These are phyloP conservation scores for Globodera rostochiensis DNA, from an alignment of 1,140 invertebrate genomes.

Conservation along the genomic window DNA sequence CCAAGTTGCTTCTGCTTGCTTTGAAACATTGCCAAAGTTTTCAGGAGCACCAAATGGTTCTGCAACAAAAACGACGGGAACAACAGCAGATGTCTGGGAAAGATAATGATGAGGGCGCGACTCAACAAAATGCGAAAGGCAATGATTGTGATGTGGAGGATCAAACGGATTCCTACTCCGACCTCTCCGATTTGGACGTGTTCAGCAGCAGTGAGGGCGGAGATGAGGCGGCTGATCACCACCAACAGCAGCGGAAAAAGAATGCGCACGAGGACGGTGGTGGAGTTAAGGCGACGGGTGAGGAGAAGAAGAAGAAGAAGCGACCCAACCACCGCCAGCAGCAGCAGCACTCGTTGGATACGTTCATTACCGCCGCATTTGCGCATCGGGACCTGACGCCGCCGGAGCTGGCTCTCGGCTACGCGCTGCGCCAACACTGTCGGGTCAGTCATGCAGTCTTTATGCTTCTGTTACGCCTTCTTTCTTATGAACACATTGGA, in stretches of 20 bases:
- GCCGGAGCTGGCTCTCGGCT: conserved; percentile 24
- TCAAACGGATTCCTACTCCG: conserved; percentile 13
- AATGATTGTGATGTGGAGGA: neutral
- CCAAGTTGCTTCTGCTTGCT: too few species aligned
- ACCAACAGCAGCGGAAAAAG: too few species aligned
- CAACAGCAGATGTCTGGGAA: neutral
- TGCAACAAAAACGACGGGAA: conserved; percentile 14
- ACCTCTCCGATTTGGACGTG: conserved; percentile 21
- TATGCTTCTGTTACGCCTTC: too few species aligned
- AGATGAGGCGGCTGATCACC: too few species aligned
- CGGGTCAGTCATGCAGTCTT: neutral
- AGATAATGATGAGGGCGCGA: neutral
- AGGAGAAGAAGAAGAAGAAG: neutral
- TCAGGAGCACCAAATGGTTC: neutral
- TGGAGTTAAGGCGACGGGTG: neutral
- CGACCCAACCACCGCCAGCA: neutral
- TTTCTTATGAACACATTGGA: too few species aligned
- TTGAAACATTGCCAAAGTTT: neutral
- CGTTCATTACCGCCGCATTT: conserved; percentile 13
- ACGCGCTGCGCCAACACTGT: conserved; percentile 19
- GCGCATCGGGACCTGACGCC: conserved; percentile 25
- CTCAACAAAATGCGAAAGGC: neutral
- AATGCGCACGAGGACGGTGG: too few species aligned
- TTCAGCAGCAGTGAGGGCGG: too few species aligned
- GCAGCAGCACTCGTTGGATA: neutral